These are phyloP conservation scores for Halictus quadricinctus DNA, from an alignment of 2,888 invertebrate species.

Conservation along the genomic window DNA sequence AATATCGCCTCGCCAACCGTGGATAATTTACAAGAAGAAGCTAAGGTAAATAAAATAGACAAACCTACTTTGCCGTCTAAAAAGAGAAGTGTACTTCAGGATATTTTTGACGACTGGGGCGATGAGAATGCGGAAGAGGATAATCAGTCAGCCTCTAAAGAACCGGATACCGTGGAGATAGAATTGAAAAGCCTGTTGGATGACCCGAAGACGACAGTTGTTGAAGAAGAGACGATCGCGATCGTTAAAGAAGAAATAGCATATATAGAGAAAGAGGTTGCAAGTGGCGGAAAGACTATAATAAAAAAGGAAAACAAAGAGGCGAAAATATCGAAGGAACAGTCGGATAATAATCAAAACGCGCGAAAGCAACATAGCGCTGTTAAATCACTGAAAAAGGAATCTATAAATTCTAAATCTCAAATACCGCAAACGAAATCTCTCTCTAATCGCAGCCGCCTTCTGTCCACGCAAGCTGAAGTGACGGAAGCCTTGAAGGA, in stretches of 20 bases:
- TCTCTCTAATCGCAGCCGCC: slow-evolving; percentile 66
- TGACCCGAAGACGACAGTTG: slow-evolving; percentile 68
- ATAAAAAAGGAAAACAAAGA: slow-evolving; percentile 22
- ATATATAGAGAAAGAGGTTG: slow-evolving; percentile 19
- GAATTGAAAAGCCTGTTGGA: slow-evolving; percentile 77
- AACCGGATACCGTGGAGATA: slow-evolving; percentile 76
- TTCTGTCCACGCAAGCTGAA: slow-evolving; percentile 84
- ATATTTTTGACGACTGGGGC: slow-evolving; percentile 81
- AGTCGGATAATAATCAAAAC: slow-evolving; percentile 50
- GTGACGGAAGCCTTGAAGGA: slow-evolving; percentile 84
- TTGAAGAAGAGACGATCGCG: slow-evolving; percentile 44
- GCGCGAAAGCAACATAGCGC: slow-evolving; percentile 43
- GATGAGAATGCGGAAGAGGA: slow-evolving; percentile 78
- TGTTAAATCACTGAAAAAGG: slow-evolving; percentile 36
- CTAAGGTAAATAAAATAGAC: slow-evolving; percentile 8
- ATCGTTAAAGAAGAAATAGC: slow-evolving; percentile 46
- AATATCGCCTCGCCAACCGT: not conserved
- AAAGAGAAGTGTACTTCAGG: slow-evolving; percentile 78
- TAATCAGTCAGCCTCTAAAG: slow-evolving; percentile 56
- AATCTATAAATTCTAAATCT: slow-evolving; percentile 39
- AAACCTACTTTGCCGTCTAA: slow-evolving; percentile 55
- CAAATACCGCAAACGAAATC: slow-evolving; percentile 56
- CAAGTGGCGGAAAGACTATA: slow-evolving; percentile 5
- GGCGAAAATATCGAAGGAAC: slow-evolving; percentile 25
- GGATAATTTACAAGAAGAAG: slow-evolving; percentile 16